Conservation (phyloP, 2,888 invertebrate species). For the Augiades crinisus region DNA sequence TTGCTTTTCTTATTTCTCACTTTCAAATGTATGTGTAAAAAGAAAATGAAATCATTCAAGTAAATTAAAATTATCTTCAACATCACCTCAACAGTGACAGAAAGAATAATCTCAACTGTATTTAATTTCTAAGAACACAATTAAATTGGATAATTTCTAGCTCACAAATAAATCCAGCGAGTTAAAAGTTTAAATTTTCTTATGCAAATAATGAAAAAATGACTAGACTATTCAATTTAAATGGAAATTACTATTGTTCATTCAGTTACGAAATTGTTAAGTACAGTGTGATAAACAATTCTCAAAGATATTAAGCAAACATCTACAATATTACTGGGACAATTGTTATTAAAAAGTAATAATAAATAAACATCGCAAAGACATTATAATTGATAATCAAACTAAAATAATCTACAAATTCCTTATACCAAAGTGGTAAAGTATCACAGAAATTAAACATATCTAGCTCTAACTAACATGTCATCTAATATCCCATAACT, state of each 20-base stretch:
- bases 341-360: constrained; percentile 22
- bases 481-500: constrained; percentile 55
- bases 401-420: constrained; percentile 61
- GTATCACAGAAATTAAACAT: constrained; percentile 80
- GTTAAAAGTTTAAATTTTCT: background rate
- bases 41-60: too few species aligned
- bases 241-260: constrained; percentile 6
- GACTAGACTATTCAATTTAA: constrained; percentile 18
- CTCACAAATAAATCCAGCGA: background rate
- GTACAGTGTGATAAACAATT: constrained; percentile 2
- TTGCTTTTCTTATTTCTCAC: too few species aligned
- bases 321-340: constrained; percentile 2
- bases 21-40: too few species aligned
- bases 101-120: background rate
- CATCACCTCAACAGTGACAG: background rate
- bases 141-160: background rate
- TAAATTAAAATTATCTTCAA: background rate
- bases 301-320: background rate
- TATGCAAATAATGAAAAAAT: constrained; percentile 5
- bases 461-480: constrained; percentile 75
- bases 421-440: constrained; percentile 78
- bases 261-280: background rate
- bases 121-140: background rate
- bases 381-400: constrained; percentile 33
- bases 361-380: constrained; percentile 32